Base-by-base conservation (phyloP, 2,888 invertebrate genomes). In the Steinernema scapterisci region DNA sequence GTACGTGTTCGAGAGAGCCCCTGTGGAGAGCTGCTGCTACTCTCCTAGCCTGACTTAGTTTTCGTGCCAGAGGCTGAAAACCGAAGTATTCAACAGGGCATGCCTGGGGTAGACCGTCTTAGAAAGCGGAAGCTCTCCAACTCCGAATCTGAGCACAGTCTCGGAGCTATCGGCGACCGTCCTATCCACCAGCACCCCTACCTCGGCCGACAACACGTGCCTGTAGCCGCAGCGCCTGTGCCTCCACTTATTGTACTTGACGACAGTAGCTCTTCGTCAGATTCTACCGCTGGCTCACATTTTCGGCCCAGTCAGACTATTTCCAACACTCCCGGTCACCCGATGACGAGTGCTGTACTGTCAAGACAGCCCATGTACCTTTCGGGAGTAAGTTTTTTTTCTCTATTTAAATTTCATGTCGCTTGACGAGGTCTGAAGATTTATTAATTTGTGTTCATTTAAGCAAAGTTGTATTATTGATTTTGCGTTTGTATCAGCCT, bases 61-160 rank as follows among this genome's bases (percentile, higher is more conserved):
- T 25, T 63, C 31, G 63, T 63, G 63, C 63, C 63, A 16, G 63
- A 63, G 63, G 63, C 63, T 16, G 63, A 31, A 63, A 63, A 63
- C 63, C 38, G 6, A n/a, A 63, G 23, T 63, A 63, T 31, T 63
- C 31, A 27, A 25, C 63, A 27, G 21, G 63, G 63, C 38, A 63
- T 63, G 63, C 63, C 63, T 31, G 63, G 63, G 63, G 63, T 27
- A 63, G 63, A 63, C 19, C 63, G 63, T 27, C 63, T 63, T 31
- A 63, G 63, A 63, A 63, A 63, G 31, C 63, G 63, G 63, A 63
- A 63, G 63, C 63, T 63, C 19, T 63, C 63, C 63, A 63, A 63
- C 31, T 63, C 63, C 63, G 63, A 63, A 0, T 31, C 23, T 44
- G 45, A 44, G n/a, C 71, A 71, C 48, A 44, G 46, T 23, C 21